Base-by-base conservation (phyloP, 2,888 invertebrate species). In the Monoplex corrugatus region DNA sequence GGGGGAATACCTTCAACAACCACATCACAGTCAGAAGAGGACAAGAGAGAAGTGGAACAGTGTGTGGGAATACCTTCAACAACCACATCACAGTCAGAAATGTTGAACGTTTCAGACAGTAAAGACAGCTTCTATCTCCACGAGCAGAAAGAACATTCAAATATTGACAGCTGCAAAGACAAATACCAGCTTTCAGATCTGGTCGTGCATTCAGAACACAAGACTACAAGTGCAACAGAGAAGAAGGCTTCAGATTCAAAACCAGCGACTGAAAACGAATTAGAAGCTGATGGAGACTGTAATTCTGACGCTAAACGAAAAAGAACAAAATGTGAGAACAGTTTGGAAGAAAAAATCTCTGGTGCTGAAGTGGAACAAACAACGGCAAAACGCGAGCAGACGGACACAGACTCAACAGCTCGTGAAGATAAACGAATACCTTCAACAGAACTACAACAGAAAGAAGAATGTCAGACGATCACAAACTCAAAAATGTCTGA, bases 121-220 rank as follows among this genome's bases (percentile, higher is more conserved):
- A 44, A 63, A 28, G 84, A 85, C 57, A 50, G 38, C 1, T 85
- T 35, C 23, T 63, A 57, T 38, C 63, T 85, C 6, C 84, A 85
- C 84, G 57, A 50, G 19, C 6, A 57, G 0, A 85, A 40, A n/a
- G 86, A 68, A 16, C 10, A 35, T 10, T 28, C 63, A 16, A 8
- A 63, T 3, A 83, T 8, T 32, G 32, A 43, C 28, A 38, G 19
- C 16, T 86, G 16, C 50, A 72, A 68, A 43, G 16, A 38, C 63
- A 38, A 28, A 3, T n/a, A 28, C 43, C 2, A 16, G 19, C 16
- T 68, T 3, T 57, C 86, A 13, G 86, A 63, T 16, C 2, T 43
- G 13, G 40, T 23, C 38, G 43, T 68, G 32, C 86, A 43, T 43
- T 86, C 84, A 32, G 57, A 38, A 35, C 3, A 32, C 35, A 38